Conservation (phyloP, 53 echinoderm and acorn worm genomes). For the Glandiceps talaboti region DNA sequence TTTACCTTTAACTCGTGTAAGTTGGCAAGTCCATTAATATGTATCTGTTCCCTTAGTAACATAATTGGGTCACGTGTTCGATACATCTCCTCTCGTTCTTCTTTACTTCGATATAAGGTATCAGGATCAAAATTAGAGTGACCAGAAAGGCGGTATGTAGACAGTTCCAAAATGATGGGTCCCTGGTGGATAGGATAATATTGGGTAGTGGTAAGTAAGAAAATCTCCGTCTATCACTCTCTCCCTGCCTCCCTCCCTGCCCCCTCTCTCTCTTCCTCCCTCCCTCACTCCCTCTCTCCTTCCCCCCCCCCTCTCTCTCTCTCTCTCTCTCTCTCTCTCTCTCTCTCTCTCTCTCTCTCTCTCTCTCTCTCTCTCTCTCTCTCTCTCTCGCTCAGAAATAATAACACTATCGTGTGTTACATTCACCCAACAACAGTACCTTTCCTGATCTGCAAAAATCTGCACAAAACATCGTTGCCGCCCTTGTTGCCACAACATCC, state of each 20-base stretch:
- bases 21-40: neutral
- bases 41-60: neutral
- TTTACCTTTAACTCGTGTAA: neutral
- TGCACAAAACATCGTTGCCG: neutral
- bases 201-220: neutral
- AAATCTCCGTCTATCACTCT: too few relatives aligned
- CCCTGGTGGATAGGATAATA: neutral
- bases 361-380: too few relatives aligned
- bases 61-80: conserved; percentile 5
- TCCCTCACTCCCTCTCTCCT: too few relatives aligned
- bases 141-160: neutral
- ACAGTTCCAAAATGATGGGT: conserved; percentile 8
- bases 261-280: too few relatives aligned
- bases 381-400: too few relatives aligned
- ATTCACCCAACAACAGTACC: neutral
- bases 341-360: too few relatives aligned
- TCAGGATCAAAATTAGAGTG: neutral
- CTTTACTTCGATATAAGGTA: neutral
- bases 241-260: too few relatives aligned
- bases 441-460: neutral
- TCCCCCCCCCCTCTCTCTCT: too few relatives aligned
- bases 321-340: too few relatives aligned
- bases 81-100: neutral
- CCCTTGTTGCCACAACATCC: neutral
- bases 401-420: neutral